Percentiles rank a stretch among this genome's conserved stretches.
Evolutionary conservation across 2,113 vertebrate genomes (phyloP).

Genomic region (Sigmodon hispidus): DNA sequence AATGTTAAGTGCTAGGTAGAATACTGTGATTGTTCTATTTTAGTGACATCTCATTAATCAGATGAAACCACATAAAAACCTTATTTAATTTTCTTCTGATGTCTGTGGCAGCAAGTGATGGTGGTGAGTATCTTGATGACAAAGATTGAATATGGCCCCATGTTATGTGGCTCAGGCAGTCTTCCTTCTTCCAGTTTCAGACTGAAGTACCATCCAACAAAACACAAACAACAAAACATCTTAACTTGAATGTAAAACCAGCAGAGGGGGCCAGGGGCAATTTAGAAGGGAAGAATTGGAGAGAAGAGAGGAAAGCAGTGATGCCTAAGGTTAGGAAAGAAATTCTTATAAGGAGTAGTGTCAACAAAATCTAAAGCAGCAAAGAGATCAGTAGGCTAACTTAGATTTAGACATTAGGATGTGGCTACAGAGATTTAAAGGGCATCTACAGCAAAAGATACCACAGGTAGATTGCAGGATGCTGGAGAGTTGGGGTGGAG

Average conservation of each 20-base stretch:
- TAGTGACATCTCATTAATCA: conserved; percentile 12
- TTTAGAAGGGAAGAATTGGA: background rate
- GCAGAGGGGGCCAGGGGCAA: background rate
- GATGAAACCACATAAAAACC: conserved; percentile 12
- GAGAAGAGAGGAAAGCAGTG: conserved; percentile 34
- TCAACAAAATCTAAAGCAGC: background rate
- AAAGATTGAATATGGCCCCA: background rate
- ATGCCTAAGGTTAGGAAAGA: conserved; percentile 8
- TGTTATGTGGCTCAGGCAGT: background rate
- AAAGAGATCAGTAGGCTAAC: conserved; percentile 1
- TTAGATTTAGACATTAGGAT: conserved; percentile 27
- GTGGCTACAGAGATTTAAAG: conserved; percentile 32
- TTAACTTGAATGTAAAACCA: conserved; percentile 47
- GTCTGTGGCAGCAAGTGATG: background rate
- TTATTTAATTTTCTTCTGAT: conserved; percentile 9
- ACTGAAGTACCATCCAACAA: background rate
- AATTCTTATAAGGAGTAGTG: background rate
- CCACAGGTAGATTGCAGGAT: conserved; percentile 14
- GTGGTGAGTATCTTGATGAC: background rate
- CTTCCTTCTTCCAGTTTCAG: background rate
- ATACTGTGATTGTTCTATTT: conserved; percentile 29
- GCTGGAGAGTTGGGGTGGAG: background rate
- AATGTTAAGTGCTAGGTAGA: conserved; percentile 34
- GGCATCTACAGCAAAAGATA: background rate
- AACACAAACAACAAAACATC: background rate